Evolutionary conservation across 2,113 vertebrate species (phyloP).

Genomic region (Sceloporus undulatus): DNA sequence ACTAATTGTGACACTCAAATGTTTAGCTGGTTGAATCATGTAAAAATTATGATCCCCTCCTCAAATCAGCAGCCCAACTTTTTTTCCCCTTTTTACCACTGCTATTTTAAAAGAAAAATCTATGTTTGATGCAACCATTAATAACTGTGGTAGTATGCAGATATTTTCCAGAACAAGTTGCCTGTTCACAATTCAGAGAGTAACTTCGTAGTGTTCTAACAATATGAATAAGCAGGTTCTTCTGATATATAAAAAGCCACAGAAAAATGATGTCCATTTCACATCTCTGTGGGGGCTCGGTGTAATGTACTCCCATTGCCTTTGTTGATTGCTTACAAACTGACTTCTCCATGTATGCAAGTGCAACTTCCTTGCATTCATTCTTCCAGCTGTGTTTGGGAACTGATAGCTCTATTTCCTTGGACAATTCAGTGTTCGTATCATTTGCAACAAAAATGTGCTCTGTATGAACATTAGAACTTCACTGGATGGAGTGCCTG

Average conservation of each 20-base stretch:
- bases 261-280: no score
- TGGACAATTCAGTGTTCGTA: not conserved
- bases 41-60: not conserved
- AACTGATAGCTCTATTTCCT: not conserved
- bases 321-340: not conserved
- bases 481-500: not conserved
- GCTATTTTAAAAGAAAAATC: not conserved
- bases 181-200: not conserved
- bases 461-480: not conserved
- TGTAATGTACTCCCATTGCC: no score
- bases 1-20: not conserved
- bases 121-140: not conserved
- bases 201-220: not conserved
- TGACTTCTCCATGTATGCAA: not conserved
- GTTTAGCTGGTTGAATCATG: no score
- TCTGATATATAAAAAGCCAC: no score
- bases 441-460: not conserved
- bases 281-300: no score
- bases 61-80: not conserved
- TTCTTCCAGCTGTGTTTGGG: not conserved
- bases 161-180: not conserved
- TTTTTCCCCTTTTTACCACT: not conserved
- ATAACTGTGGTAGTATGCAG: not conserved
- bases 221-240: no score
- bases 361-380: not conserved